Percentiles rank a stretch among this genome's conserved stretches.
These are phyloP conservation scores for Hemicrepidius hirtus DNA, from an alignment of 2,888 invertebrate genomes.

Conservation along the genomic window DNA sequence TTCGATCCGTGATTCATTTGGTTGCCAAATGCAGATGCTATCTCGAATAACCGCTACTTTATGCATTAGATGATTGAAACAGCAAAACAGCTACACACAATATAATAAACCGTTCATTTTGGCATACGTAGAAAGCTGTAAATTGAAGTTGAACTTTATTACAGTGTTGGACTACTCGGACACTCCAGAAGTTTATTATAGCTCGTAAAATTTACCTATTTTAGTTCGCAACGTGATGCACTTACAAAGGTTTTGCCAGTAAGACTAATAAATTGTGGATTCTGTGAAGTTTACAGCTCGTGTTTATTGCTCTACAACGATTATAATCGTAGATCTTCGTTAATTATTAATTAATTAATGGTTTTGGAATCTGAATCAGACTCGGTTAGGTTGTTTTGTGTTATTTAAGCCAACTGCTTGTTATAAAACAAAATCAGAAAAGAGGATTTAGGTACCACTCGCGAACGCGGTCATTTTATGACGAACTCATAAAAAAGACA, in stretches of 20 bases:
- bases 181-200: constrained; percentile 34
- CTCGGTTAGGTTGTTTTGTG: too few relatives aligned
- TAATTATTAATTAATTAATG: constrained; percentile 13
- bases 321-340: constrained; percentile 24
- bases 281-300: constrained; percentile 1
- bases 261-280: constrained; percentile 33
- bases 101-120: constrained; percentile 27
- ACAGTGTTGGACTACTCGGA: constrained; percentile 7
- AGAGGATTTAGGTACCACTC: too few relatives aligned
- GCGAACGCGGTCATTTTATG: too few relatives aligned
- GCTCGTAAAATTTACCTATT: constrained; percentile 42
- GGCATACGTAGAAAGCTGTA: constrained; percentile 18
- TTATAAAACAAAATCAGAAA: too few relatives aligned
- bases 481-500: too few relatives aligned
- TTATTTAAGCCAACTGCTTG: too few relatives aligned
- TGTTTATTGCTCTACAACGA: constrained; percentile 7
- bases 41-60: constrained; percentile 14
- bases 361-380: neutral
- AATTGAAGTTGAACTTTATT: constrained; percentile 26
- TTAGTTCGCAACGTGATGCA: constrained; percentile 28
- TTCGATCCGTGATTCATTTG: constrained; percentile 14
- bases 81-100: constrained; percentile 6
- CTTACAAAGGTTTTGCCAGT: constrained; percentile 27
- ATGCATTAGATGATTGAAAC: constrained; percentile 24
- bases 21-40: constrained; percentile 25